Base-by-base conservation (phyloP, 2,888 invertebrate genomes). In the Clunio marinus region DNA sequence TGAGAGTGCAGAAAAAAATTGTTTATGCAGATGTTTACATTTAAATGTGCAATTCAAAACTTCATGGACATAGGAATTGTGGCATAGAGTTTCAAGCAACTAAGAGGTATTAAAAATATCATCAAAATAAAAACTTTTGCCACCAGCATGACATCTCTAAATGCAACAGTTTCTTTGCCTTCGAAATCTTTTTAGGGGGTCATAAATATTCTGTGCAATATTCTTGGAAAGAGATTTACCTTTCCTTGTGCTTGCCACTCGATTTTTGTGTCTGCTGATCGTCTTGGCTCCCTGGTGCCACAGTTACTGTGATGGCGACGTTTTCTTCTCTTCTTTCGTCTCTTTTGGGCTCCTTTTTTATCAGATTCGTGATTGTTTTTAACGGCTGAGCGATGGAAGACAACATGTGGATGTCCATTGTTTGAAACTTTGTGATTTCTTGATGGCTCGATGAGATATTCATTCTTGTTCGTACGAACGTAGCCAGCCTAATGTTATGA, bases 391-490 rank as follows among this genome's bases (percentile, higher is more conserved):
- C 87, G 81, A 76, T 84, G 86, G 74, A 84, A 88, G 69, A 88
- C 81, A 57, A 88, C 81, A 75, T 88, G 88, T 69, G 85, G 83
- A 76, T 87, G 85, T n/a, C 72, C 71, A 65, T 72, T 73, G 59
- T 72, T 72, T 72, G 76, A 74, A 65, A 78, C 76, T 51, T 73
- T 72, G 71, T 81, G 77, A 76, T 84, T 81, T 73, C 84, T 83
- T 32, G 84, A 83, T 37, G 89, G 89, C 77, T 89, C 89, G 71
- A 89, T 85, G 80, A 84, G 88, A 77, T 85, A 88, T 76, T 86
- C 87, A 70, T 84, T 86, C 70, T 83, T 80, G 72, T 84, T 83
- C 17, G 86, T 86, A 74, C 84, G 81, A 70, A 89, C 82, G 74
- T 86, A 81, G 22, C 88, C 89, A 72, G 85, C 84, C 89, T 89